Evolutionary conservation across 2,797 vertebrate species (phyloP).

Genomic region (Pseudochirops cupreus): DNA sequence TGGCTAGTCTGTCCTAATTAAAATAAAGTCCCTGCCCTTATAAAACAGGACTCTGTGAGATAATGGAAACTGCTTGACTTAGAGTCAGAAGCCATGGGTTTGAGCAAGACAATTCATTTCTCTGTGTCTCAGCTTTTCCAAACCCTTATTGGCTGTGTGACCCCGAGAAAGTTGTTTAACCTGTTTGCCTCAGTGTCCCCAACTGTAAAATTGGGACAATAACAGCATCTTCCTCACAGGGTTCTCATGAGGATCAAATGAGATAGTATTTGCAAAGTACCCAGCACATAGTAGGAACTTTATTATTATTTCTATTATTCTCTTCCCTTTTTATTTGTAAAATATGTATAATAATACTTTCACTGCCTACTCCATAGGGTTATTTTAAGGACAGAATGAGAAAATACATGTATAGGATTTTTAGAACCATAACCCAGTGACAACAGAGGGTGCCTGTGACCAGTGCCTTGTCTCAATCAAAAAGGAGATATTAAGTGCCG

Average conservation of each 20-base stretch:
- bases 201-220: not conserved
- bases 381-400: not conserved
- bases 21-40: not conserved
- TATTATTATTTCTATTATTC: not conserved
- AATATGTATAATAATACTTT: not conserved
- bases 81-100: not conserved
- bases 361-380: not conserved
- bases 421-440: not conserved
- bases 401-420: not conserved
- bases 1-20: not conserved
- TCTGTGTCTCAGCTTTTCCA: not conserved
- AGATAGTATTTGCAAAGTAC: not conserved
- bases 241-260: not conserved
- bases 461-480: not conserved
- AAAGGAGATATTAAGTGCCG: not conserved
- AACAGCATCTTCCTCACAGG: not conserved
- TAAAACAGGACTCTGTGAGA: not conserved
- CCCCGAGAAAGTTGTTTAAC: not conserved
- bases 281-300: not conserved
- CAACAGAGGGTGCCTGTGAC: not conserved
- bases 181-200: not conserved
- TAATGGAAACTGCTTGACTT: not conserved
- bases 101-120: not conserved
- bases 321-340: not conserved
- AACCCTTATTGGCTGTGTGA: not conserved